phyloP scores from a whole-genome alignment of 2,113 vertebrate species.

The Mormoops blainvillei region DNA sequence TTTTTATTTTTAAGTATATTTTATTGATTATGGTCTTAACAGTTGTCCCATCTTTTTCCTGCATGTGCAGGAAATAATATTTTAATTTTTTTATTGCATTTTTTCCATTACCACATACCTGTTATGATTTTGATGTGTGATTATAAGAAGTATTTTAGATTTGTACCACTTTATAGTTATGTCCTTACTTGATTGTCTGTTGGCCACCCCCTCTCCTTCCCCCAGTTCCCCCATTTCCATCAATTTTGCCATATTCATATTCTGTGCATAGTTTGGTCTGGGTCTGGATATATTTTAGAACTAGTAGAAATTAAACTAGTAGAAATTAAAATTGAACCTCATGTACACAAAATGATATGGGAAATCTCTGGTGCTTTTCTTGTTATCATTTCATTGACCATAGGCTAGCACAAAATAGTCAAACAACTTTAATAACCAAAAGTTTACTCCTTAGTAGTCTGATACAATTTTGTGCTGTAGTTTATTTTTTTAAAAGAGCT shows the following conservation, averaged over 20 bases:
- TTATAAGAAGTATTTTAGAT: not conserved
- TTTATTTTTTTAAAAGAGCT: not conserved
- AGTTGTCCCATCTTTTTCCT: no score
- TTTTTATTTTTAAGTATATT: no score
- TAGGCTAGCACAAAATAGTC: not conserved
- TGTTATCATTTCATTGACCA: not conserved
- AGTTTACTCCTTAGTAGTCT: not conserved
- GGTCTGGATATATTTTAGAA: no score
- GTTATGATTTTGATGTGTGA: not conserved
- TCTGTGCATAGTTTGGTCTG: not conserved
- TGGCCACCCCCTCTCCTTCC: not conserved
- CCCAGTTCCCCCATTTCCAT: no score
- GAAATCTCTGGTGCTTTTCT: not conserved
- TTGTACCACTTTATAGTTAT: not conserved
- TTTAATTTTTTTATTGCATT: no score
- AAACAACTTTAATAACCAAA: not conserved
- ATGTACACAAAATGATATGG: not conserved
- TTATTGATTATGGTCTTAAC: no score
- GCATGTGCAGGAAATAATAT: no score
- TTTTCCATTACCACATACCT: no score
- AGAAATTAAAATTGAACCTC: not conserved
- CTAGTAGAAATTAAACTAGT: not conserved
- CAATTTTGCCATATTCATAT: not conserved
- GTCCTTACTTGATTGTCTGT: not conserved
- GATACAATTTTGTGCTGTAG: not conserved